Evolutionary conservation across 2,797 vertebrate genomes (phyloP).

Genomic region (Diplodus sargus): DNA sequence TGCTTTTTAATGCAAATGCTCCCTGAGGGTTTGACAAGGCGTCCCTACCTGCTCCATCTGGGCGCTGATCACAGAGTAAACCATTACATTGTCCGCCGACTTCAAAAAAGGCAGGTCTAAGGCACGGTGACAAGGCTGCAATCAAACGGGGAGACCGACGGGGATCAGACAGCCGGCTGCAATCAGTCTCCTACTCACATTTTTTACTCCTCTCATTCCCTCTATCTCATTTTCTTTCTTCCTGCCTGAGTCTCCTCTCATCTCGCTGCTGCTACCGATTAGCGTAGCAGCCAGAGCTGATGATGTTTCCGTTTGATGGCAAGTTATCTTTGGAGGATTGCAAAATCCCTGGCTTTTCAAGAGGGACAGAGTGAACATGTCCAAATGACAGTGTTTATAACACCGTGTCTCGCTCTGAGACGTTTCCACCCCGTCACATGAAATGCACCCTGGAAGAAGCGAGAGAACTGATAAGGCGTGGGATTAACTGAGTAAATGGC

Average conservation of each 20-base stretch:
- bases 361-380: conserved; percentile 52
- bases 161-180: conserved; percentile 48
- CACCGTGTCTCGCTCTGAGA: conserved; percentile 4
- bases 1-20: conserved; percentile 47
- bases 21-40: conserved; percentile 35
- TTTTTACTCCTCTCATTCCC: conserved; percentile 31
- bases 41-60: conserved; percentile 28
- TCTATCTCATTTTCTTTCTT: conserved; percentile 50
- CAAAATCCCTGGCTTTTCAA: conserved; percentile 53
- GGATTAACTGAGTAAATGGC: conserved; percentile 62
- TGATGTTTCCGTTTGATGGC: conserved; percentile 36
- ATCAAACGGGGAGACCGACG: conserved; percentile 52
- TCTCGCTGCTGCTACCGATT: conserved; percentile 40
- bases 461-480: conserved; percentile 21
- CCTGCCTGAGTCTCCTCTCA: conserved; percentile 36
- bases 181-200: conserved; percentile 53
- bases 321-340: conserved; percentile 48
- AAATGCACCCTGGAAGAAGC: conserved; percentile 48
- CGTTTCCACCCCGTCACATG: conserved; percentile 12
- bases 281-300: conserved; percentile 34
- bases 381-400: conserved; percentile 48
- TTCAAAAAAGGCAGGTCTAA: conserved; percentile 35
- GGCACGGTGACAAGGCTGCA: conserved; percentile 42
- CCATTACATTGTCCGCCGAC: conserved; percentile 37
- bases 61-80: conserved; percentile 45